Base-by-base conservation (phyloP, 2,888 invertebrate species). In the Homarus gammarus region DNA sequence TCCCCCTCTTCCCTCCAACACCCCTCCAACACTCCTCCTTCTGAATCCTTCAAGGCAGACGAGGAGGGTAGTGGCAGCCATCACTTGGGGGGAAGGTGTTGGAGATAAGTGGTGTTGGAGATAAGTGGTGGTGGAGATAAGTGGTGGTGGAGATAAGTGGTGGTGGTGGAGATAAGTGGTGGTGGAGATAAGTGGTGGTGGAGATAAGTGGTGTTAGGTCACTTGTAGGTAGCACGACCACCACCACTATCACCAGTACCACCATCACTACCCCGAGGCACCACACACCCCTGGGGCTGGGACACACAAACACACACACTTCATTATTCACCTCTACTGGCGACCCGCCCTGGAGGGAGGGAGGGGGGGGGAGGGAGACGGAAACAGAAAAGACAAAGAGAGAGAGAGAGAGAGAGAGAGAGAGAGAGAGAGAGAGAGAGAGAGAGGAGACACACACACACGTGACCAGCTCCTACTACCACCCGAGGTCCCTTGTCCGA, bases 341-440 rank as follows among this genome's bases (percentile, higher is more conserved):
- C 72, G 33, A 33, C 6, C 72, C n/a, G 27, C 64, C 27, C 38
- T 8, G 44, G n/a, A 38, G 44, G 8, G 38, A 27, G 1, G 15
- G 10, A 22, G 38, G 38, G 6, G 27, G 3, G 38, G 73, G 44
- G 18, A 38, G 38, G 27, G 22, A 40, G 75, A 75, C 31, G 15
- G 75, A 40, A n/a, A 75, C 27, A 38, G n/a, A 27, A 5, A 8
- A 3, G 27, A 64, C 6, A 27, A 27, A 1, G 64, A 27, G 6
- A 33, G 12, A 33, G 36, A 73, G 12, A 33, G 15, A 36, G 8
- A 38, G 36, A 73, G 73, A 3, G 5, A 22, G 22, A 1, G 56
- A 56, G 18, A 12, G 56, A 56, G 22, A 73, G 10, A 27, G 73
- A 73, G 73, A 6, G 73, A 72, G 72, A 31, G 72, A 72, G 31